Conservation (phyloP, 2,797 vertebrate species). For the Megaceryle alcyon region DNA sequence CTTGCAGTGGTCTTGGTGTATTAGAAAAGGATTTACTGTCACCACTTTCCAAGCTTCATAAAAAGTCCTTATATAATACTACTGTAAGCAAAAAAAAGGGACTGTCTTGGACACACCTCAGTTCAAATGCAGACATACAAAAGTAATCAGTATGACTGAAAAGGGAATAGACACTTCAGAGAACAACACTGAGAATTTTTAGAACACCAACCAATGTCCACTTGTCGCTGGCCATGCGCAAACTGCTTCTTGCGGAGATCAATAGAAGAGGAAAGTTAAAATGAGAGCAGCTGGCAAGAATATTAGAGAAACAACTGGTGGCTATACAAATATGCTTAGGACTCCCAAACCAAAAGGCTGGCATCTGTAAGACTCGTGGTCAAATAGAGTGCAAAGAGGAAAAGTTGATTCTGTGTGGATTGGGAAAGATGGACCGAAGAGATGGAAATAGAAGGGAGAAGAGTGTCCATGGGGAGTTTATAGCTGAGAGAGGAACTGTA, state of each 20-base stretch:
- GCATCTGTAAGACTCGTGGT: not conserved
- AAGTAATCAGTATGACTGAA: not conserved
- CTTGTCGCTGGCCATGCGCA: not conserved
- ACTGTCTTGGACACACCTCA: not conserved
- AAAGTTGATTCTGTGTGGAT: not conserved
- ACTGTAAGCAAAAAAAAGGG: not conserved
- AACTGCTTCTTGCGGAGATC: not conserved
- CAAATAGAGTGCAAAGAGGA: not conserved
- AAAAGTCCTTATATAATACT: constrained; percentile 2
- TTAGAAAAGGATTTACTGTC: constrained; percentile 52
- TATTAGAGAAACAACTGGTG: not conserved
- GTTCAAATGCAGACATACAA: not conserved
- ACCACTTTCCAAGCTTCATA: not conserved
- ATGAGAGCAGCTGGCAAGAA: not conserved
- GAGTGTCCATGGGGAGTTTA: not conserved
- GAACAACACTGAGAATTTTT: not conserved
- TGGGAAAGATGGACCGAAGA: not conserved
- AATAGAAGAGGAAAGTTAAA: not conserved
- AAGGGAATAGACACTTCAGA: not conserved
- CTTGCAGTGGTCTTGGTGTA: not conserved
- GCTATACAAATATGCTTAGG: not conserved
- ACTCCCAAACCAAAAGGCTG: not conserved
- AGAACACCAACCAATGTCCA: not conserved
- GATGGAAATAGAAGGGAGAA: not conserved
- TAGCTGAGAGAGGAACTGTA: not conserved